Evolutionary conservation across 92 coral and sea anemone species (phyloP).

Genomic region (Parazoanthus swiftii): DNA sequence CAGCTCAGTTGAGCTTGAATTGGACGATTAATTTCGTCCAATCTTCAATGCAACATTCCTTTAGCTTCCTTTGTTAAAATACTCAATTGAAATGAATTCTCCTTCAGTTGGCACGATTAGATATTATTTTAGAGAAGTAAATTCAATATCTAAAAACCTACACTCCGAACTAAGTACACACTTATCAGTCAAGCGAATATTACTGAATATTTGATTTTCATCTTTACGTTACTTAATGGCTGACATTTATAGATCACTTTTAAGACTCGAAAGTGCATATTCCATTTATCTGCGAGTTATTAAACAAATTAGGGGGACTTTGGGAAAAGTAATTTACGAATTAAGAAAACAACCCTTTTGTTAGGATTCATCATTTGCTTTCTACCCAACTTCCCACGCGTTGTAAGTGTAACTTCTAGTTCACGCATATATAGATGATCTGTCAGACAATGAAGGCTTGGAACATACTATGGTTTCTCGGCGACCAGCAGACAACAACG

Average conservation of each 20-base stretch:
- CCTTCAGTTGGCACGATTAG: conserved; percentile 8
- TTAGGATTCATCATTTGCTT: neutral
- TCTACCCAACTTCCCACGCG: conserved; percentile 16
- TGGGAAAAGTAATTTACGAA: conserved; percentile 30
- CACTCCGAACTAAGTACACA: neutral
- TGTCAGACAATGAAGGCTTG: neutral
- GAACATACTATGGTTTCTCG: neutral
- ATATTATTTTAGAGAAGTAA: neutral
- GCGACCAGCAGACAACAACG: neutral
- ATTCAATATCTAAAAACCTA: neutral
- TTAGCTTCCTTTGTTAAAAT: neutral
- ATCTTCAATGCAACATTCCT: neutral
- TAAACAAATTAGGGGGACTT: neutral
- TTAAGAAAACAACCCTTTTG: neutral
- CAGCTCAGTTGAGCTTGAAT: conserved; percentile 5
- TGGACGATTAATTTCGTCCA: conserved; percentile 2
- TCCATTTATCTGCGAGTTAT: conserved; percentile 2
- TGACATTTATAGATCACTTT: neutral
- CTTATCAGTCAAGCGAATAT: neutral
- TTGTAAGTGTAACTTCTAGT: neutral
- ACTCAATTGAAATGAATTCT: neutral
- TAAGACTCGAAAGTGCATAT: neutral
- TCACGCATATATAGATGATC: neutral
- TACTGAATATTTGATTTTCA: neutral
- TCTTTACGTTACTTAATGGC: neutral